Percentiles rank a stretch among this genome's conserved stretches.
Conservation (phyloP, 1,140 invertebrate species). For the Pseudomyrmex dendroicus region DNA sequence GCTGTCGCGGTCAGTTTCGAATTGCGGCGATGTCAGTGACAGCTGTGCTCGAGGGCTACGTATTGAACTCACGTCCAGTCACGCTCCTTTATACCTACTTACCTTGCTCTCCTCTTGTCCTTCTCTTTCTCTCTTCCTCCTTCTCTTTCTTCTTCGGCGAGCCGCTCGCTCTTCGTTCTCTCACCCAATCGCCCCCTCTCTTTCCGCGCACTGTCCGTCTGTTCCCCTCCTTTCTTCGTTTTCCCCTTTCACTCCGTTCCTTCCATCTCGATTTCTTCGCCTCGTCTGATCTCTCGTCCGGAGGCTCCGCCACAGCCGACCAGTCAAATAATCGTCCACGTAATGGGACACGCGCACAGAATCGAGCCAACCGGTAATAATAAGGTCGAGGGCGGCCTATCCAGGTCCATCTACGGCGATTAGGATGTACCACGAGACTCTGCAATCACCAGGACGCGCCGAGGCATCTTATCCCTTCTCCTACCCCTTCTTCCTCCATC, state of each 20-base stretch:
- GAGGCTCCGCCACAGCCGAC: slow-evolving; percentile 49
- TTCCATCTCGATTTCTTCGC: slow-evolving; percentile 58
- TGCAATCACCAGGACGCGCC: slow-evolving; percentile 45
- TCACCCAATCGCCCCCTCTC: slow-evolving; percentile 27
- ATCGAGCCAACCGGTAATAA: slow-evolving; percentile 68
- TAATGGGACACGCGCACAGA: slow-evolving; percentile 68
- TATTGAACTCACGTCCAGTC: slow-evolving; percentile 84
- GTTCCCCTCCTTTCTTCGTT: background rate
- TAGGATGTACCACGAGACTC: slow-evolving; percentile 66
- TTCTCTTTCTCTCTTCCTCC: slow-evolving; percentile 13
- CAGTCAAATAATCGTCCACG: slow-evolving; percentile 74
- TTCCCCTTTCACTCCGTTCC: slow-evolving; percentile 48
- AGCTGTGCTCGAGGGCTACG: slow-evolving; percentile 82
- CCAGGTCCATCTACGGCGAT: slow-evolving; percentile 69
- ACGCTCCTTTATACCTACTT: slow-evolving; percentile 84
- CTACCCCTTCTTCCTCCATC: background rate
- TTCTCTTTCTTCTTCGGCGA: slow-evolving; percentile 6
- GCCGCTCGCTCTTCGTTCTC: slow-evolving; percentile 42
- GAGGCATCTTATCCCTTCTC: background rate
- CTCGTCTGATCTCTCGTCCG: slow-evolving; percentile 38
- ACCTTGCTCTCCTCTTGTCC: slow-evolving; percentile 69
- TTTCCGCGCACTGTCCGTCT: slow-evolving; percentile 14
- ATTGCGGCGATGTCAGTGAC: slow-evolving; percentile 84
- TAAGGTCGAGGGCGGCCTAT: slow-evolving; percentile 64
- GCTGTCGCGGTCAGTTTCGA: slow-evolving; percentile 85